Evolutionary conservation across 2,113 vertebrate genomes (phyloP), one percentile per base, ranked within the genome.

Genomic region (Silurus asotus): DNA sequence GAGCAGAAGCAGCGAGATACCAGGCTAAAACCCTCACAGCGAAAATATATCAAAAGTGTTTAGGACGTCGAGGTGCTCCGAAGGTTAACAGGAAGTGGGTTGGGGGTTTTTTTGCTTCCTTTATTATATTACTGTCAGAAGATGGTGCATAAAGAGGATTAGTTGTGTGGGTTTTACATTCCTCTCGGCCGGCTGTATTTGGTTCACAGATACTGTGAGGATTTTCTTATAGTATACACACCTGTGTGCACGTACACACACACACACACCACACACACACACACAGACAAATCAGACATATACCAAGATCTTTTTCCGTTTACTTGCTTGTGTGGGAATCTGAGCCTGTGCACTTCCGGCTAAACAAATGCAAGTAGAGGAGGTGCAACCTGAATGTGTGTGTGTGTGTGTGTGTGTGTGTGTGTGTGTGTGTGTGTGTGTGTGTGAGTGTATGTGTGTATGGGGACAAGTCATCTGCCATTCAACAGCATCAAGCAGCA

Each of bases 321-420:
- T 56, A 48, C 20, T 10, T 49, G 23, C 55, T 74, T 76, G 28
- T 37, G 23, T 74, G 45, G 53, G 77, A 75, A 58, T 64, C 59
- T 76, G 15, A 14, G 48, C 28, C 61, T 55, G 19, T 58, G 62
- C 3, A 51, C 56, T 64, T 84, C 48, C 56, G 49, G 25, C n/a
- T 84, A 87, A 80, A 84, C 79, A 84, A 72, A 84, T 3, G 0
- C 59, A 72, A 67, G 19, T 13, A n/a, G 49, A 55, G n/a, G 23
- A 25, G 13, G 69, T 61, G 69, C 37, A 75, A 84, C 82, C 45
- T 64, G 48, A 87, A 72, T 61, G 55, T 59, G 28, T 19, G 48
- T 56, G 55, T 56, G 55, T 56, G 55, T 9, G 37, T 4, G 3
- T 2, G 20, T 25, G 23, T 87, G 77, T 85, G 65, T 87, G 69